Evolutionary conservation across 1,140 invertebrate species (phyloP).

Genomic region (Monomorium pharaonis): DNA sequence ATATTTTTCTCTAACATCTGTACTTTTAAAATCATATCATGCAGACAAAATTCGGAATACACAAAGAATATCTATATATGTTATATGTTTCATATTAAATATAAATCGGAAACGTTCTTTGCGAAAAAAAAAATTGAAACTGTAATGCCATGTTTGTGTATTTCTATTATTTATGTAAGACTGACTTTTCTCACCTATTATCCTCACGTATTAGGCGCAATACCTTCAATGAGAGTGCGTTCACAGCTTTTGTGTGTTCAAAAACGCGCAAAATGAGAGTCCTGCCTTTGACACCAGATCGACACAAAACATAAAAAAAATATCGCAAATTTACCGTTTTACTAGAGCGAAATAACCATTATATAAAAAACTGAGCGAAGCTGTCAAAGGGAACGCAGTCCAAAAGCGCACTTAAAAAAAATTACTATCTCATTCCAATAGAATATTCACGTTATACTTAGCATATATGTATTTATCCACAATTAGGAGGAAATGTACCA

Average conservation of each 20-base stretch:
- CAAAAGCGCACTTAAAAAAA: conserved; percentile 42
- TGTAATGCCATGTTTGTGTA: background rate
- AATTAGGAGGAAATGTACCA: background rate
- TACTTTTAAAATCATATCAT: conserved; percentile 25
- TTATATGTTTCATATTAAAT: background rate
- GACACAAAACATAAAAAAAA: conserved; percentile 2
- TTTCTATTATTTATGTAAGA: background rate
- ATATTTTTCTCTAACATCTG: conserved; percentile 1
- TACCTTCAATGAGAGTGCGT: background rate
- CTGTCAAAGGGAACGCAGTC: conserved; percentile 49
- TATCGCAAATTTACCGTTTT: conserved; percentile 14
- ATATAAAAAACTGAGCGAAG: conserved; percentile 40
- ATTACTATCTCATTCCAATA: conserved; percentile 55
- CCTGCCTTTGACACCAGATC: conserved; percentile 7
- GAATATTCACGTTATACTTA: conserved; percentile 7
- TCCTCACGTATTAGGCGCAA: background rate
- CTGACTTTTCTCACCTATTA: background rate
- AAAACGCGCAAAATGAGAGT: background rate
- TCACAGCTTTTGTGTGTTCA: conserved; percentile 4
- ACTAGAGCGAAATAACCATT: conserved; percentile 34
- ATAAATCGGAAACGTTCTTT: background rate
- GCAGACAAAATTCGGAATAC: background rate
- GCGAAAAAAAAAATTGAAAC: background rate
- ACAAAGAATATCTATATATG: background rate
- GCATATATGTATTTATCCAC: background rate